Base-by-base conservation (phyloP, 2,113 vertebrate species). In the Pao palembangensis region DNA sequence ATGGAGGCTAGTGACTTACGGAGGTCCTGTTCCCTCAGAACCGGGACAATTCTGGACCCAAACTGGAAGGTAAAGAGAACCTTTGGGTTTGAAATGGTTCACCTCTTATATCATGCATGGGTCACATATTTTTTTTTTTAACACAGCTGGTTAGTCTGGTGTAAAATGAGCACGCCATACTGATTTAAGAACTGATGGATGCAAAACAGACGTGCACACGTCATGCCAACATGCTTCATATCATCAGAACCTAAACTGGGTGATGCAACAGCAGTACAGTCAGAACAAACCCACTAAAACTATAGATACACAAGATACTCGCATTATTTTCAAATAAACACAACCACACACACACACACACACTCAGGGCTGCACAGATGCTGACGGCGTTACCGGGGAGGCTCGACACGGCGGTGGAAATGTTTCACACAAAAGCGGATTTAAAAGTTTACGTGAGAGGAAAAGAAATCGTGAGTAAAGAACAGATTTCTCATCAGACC, bases 1-100 rank as follows among this genome's bases (percentile, higher is more conserved):
- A 80, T 87, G 84, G 64, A 87, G 72, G 74, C 76, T 84, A 58
- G 84, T 88, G 90, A 98, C 96, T 98, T 98, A 98, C 96, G 93
- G 86, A 83, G 91, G 86, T 91, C 88, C 88, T 88, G 88, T 91
- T 91, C 91, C 90, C 87, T 98, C 95, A 98, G 91, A 98, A 94
- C 87, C 93, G 92, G 91, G 95, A 96, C 92, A 96, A 93, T 91
- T 97, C 95, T 93, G 92, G 92, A 90, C 94, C 93, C 74, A 94
- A 85, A 90, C 96, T 98, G 95, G 88, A 98, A 98, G 91, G 93
- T 91, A 95, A 96, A 98, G 80, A 98, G 88, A 94, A 88, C 90
- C 88, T 84, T 83, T 84, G 85, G 86, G 88, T 92, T 91, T 92
- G 89, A 87, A 38, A 79, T 84, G 81, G 78, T 71, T 88, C 73